Evolutionary conservation across 2,888 invertebrate genomes (phyloP).

Genomic region (Harpalus rufipes): DNA sequence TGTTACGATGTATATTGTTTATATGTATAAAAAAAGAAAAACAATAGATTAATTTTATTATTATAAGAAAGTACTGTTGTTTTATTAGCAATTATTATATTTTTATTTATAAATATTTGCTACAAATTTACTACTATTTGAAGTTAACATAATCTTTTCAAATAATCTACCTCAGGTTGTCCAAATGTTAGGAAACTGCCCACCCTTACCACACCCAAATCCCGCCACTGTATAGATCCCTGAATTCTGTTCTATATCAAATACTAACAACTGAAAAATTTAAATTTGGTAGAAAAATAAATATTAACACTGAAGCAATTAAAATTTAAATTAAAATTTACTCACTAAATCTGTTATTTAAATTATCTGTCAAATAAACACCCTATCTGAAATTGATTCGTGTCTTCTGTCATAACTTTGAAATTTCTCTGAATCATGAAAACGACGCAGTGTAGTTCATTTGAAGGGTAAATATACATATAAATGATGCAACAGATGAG

Average conservation of each 20-base stretch:
- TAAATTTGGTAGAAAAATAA: background rate
- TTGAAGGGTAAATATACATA: background rate
- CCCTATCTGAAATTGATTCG: background rate
- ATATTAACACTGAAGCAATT: background rate
- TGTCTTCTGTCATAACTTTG: background rate
- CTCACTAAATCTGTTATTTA: background rate
- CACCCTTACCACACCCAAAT: too few species aligned
- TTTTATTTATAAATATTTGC: too few species aligned
- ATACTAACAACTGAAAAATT: background rate
- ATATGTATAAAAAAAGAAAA: too few species aligned
- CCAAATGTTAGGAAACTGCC: too few species aligned
- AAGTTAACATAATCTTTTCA: too few species aligned
- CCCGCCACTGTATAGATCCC: too few species aligned
- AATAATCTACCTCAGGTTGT: too few species aligned
- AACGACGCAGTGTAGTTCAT: background rate
- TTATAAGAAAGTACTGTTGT: too few species aligned
- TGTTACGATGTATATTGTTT: too few species aligned
- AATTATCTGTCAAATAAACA: background rate
- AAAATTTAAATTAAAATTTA: background rate
- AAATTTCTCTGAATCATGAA: constrained; percentile 11
- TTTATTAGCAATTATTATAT: too few species aligned
- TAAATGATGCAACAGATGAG: constrained; percentile 21
- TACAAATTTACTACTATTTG: too few species aligned
- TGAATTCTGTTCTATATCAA: background rate
- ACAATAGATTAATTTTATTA: too few species aligned